These are phyloP conservation scores for Vollenhovia emeryi DNA, from an alignment of 1,140 invertebrate genomes.

Conservation along the genomic window DNA sequence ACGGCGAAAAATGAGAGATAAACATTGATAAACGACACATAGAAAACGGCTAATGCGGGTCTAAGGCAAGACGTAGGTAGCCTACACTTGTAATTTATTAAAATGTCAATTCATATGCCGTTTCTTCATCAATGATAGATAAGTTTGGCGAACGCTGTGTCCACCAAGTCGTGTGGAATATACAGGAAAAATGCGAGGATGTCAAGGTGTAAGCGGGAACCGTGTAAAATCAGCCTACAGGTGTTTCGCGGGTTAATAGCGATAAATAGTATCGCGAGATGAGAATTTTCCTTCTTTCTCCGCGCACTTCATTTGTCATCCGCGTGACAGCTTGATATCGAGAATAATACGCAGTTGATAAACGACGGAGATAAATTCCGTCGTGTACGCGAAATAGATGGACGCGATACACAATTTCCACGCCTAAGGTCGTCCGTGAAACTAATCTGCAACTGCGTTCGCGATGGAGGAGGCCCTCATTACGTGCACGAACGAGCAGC, in stretches of 20 bases:
- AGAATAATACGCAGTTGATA: not conserved
- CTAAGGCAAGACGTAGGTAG: too few relatives aligned
- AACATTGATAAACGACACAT: too few relatives aligned
- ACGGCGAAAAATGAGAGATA: not conserved
- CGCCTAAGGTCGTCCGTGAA: slow-evolving; percentile 19
- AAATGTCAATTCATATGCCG: too few relatives aligned
- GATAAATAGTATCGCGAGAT: not conserved
- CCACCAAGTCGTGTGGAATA: not conserved
- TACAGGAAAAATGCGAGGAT: not conserved
- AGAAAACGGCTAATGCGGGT: too few relatives aligned
- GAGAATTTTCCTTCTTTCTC: not conserved
- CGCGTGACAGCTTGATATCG: not conserved
- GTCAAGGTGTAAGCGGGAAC: not conserved
- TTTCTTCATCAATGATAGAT: too few relatives aligned
- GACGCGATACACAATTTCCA: not conserved
- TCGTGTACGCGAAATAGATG: not conserved
- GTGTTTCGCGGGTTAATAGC: not conserved
- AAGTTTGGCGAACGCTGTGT: not conserved
- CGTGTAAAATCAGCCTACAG: not conserved
- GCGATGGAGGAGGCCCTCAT: slow-evolving; percentile 12
- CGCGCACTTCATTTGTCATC: not conserved
- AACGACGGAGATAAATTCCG: slow-evolving; percentile 11
- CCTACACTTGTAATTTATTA: too few relatives aligned
- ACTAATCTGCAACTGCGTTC: slow-evolving; percentile 24
- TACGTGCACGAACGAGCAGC: not conserved